Evolutionary conservation across 2,113 vertebrate species (phyloP), one percentile per base, ranked within the genome.

Genomic region (Speoplatyrhinus poulsoni): DNA sequence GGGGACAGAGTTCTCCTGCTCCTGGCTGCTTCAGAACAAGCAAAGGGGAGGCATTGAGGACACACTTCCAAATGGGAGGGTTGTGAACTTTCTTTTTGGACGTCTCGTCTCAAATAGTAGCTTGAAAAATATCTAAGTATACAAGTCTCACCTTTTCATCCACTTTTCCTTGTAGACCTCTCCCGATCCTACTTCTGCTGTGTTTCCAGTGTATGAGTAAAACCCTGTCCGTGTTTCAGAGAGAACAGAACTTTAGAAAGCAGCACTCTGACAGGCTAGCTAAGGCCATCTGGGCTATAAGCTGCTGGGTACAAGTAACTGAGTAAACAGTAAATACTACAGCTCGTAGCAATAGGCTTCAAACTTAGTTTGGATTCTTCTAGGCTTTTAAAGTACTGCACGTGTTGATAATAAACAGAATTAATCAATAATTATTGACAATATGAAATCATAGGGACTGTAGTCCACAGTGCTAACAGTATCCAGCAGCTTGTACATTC

Each of bases 121-220:
- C 13, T 12, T n/a, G 33, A 2, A 54, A 26, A 26, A 26, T 26
- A 32, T 58, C 16, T 11, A 26, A 57, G 5, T 11, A n/a, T n/a
- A n/a, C n/a, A n/a, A 46, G 16, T 3, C 80, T 95, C 87, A 98
- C 96, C 96, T 94, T 93, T 95, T 96, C 0, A 91, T 73, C 88
- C 87, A 93, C 71, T 94, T 96, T 77, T 98, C 97, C 48, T 93
- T 94, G 87, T 90, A 93, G 73, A 92, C 87, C 71, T 98, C 96
- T 70, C 92, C 94, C 58, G 93, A 80, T 77, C 95, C 94, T 87
- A 89, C 84, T 72, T 93, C 92, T 91, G 94, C 92, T 57, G 94
- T 82, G 91, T 96, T 94, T 93, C 94, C 97, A 93, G 90, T 90
- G 90, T 96, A 95, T 70, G 94, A 93, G 90, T 94, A 93, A 88